Percentiles rank a stretch among this genome's conserved stretches.
Evolutionary conservation across 2,888 invertebrate species (phyloP).

Genomic region (Ctenicera cuprea): DNA sequence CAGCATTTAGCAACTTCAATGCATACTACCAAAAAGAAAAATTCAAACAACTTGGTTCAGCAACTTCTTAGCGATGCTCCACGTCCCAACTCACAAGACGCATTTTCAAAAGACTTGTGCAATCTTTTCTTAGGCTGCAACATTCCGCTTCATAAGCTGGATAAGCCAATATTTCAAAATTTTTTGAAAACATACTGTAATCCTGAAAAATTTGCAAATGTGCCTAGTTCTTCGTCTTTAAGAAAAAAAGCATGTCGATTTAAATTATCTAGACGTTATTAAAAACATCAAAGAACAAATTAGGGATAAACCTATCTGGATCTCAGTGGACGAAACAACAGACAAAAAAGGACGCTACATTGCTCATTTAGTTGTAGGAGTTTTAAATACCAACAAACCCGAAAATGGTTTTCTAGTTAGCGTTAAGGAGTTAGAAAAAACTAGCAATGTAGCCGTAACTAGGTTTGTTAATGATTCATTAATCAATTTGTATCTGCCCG

Average conservation of each 20-base stretch:
- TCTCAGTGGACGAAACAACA: not conserved
- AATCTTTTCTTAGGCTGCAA: not conserved
- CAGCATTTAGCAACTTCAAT: no score
- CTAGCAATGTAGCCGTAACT: slow-evolving; percentile 21
- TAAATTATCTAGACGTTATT: not conserved
- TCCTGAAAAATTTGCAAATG: no score
- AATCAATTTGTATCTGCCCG: no score
- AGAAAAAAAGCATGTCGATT: not conserved
- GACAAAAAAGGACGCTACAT: not conserved
- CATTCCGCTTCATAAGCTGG: not conserved
- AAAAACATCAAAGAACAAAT: no score
- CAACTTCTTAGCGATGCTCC: no score
- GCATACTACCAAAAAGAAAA: no score
- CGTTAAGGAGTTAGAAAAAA: slow-evolving; percentile 16
- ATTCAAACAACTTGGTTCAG: not conserved
- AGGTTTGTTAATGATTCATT: not conserved
- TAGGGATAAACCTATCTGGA: not conserved
- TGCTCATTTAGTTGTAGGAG: not conserved
- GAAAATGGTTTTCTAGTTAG: not conserved
- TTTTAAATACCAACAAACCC: not conserved
- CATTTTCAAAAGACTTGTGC: not conserved
- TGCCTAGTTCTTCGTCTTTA: not conserved
- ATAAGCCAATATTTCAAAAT: not conserved
- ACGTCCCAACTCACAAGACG: not conserved
- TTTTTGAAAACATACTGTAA: not conserved